These are phyloP conservation scores for Coelopa pilipes DNA, from an alignment of 2,888 invertebrate genomes.

Conservation along the genomic window DNA sequence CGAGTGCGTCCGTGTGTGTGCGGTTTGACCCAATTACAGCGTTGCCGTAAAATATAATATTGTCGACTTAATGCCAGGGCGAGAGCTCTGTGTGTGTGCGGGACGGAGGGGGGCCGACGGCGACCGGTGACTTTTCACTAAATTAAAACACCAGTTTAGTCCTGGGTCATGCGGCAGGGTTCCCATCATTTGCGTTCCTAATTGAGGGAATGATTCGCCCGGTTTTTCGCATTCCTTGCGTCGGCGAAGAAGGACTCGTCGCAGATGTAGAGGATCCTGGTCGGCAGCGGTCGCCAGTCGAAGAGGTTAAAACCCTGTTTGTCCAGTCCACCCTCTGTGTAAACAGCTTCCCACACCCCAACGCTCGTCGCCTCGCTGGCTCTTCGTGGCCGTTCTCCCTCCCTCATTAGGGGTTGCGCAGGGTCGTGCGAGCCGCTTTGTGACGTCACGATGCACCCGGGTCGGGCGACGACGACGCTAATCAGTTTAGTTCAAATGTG, in stretches of 20 bases:
- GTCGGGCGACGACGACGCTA: not conserved
- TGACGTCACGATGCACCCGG: not conserved
- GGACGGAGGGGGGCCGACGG: too few species aligned
- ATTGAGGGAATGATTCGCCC: too few species aligned
- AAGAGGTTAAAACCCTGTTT: not conserved
- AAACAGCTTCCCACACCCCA: not conserved
- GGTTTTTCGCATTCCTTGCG: too few species aligned
- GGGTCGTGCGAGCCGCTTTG: not conserved
- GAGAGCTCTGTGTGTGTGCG: too few species aligned
- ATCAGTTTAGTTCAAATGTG: constrained; percentile 21
- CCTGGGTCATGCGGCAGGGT: too few species aligned
- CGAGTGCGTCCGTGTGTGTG: not conserved
- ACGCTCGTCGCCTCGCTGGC: too few species aligned
- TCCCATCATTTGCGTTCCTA: too few species aligned
- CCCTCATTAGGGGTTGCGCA: constrained; percentile 22
- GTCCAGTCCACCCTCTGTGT: not conserved
- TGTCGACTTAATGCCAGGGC: too few species aligned
- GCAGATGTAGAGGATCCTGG: too few species aligned
- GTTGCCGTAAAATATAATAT: not conserved
- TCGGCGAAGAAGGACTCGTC: too few species aligned
- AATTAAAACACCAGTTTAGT: too few species aligned
- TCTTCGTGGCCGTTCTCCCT: not conserved
- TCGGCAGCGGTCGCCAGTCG: not conserved
- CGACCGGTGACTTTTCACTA: too few species aligned
- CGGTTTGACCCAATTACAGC: constrained; percentile 12